Evolutionary conservation across 2,113 vertebrate genomes (phyloP), one percentile per base, ranked within the genome.

Genomic region (Eclectus roratus): DNA sequence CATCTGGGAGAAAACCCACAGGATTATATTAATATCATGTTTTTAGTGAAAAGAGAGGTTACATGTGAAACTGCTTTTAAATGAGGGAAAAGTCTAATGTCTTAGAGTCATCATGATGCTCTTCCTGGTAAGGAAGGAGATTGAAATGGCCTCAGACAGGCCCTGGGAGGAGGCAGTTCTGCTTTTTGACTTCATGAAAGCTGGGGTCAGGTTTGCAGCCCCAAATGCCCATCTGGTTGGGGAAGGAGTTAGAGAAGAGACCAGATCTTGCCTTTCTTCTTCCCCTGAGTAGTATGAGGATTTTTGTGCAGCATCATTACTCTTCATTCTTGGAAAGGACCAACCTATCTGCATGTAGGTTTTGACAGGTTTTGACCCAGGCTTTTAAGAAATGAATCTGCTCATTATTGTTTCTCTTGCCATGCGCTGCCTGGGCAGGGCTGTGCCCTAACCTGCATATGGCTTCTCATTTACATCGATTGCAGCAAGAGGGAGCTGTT

Each of bases 401-500:
- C 47, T 82, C 25, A 33, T 74, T 20, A 9, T 33, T 66, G 87
- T 88, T 80, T 63, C 61, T 63, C 3, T 2, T 73, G 68, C 35
- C 29, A 4, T 7, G 4, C 33, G 44, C 68, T 80, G 71, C 86
- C 61, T 71, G 70, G 35, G 21, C 10, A 55, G 73, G 68, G 73
- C 69, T 82, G 74, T 63, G 80, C 70, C 53, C n/a, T 77, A 11
- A 31, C 47, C 13, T 70, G 58, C n/a, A 4, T 35, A 4, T n/a
- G 80, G 80, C 91, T 94, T 71, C 89, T 92, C 19, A 87, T 92
- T 95, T 88, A 65, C 83, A 49, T 81, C 23, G 28, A n/a, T 47
- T 86, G 93, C 96, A 95, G 94, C 89, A 73, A 96, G 93, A 87
- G 94, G 90, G 95, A 94, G 91, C 95, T 96, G 88, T 14, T 88